These are phyloP conservation scores for Formica selysi DNA, from an alignment of 1,140 invertebrate species.

Conservation along the genomic window DNA sequence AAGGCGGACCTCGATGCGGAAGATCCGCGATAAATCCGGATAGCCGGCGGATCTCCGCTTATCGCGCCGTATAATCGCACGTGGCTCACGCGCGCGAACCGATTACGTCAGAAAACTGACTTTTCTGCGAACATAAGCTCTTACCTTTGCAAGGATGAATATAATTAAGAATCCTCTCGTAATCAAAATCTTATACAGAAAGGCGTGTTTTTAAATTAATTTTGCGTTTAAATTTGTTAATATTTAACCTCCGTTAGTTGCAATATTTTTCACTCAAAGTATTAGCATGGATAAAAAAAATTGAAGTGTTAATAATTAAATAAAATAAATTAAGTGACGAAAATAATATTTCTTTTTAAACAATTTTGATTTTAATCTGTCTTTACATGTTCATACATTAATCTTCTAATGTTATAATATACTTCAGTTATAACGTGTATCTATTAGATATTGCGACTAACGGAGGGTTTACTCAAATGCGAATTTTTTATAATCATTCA, in stretches of 20 bases:
- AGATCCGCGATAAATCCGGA: constrained; percentile 62
- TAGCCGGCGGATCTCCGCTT: constrained; percentile 62
- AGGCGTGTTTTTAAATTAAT: neutral
- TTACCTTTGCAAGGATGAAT: neutral
- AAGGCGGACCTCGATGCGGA: constrained; percentile 36
- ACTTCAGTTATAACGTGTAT: too few relatives aligned
- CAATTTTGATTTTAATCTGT: too few relatives aligned
- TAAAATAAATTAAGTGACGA: too few relatives aligned
- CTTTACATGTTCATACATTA: too few relatives aligned
- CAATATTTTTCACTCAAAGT: too few relatives aligned
- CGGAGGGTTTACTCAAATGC: neutral
- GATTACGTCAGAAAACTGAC: constrained; percentile 65
- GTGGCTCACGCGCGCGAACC: constrained; percentile 41
- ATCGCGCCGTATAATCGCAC: constrained; percentile 62
- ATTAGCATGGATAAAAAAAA: too few relatives aligned
- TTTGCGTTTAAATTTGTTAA: neutral
- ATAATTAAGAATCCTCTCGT: neutral
- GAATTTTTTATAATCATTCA: neutral
- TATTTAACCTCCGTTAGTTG: neutral
- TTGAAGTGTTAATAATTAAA: too few relatives aligned
- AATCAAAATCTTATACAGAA: neutral
- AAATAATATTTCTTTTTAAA: too few relatives aligned
- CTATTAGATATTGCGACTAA: too few relatives aligned
- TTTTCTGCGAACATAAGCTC: constrained; percentile 37
- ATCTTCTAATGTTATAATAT: too few relatives aligned